Conservation (phyloP, 2,797 vertebrate genomes). For the Muscicapa striata region DNA sequence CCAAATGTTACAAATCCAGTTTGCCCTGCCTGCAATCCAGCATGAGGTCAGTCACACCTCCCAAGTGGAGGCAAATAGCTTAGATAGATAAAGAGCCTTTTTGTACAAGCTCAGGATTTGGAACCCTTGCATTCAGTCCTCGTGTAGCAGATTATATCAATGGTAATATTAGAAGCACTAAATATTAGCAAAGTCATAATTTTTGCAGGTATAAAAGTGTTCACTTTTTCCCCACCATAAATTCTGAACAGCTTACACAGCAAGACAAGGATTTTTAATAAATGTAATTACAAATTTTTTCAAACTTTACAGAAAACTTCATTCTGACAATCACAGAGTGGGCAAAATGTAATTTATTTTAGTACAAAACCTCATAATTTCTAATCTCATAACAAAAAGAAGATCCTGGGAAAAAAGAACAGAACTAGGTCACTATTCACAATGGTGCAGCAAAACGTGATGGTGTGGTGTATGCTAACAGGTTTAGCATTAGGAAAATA, state of each 20-base stretch:
- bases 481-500: constrained; percentile 2
- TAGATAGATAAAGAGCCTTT: neutral
- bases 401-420: neutral
- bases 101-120: neutral
- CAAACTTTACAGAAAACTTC: constrained; percentile 26
- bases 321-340: neutral
- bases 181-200: neutral
- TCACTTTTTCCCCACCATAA: neutral
- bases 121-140: neutral
- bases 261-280: constrained; percentile 32
- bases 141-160: neutral
- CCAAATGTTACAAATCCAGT: neutral
- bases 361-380: constrained; percentile 6
- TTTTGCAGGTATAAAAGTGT: neutral
- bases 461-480: neutral
- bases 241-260: neutral
- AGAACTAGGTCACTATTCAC: constrained; percentile 56
- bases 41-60: neutral
- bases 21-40: neutral
- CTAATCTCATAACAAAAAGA: neutral
- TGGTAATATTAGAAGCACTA: neutral
- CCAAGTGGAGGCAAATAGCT: neutral
- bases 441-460: neutral
- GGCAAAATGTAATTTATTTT: constrained; percentile 52
- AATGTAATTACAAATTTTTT: constrained; percentile 21